Conservation (phyloP, 2,797 vertebrate species). For the Cygnus olor region DNA sequence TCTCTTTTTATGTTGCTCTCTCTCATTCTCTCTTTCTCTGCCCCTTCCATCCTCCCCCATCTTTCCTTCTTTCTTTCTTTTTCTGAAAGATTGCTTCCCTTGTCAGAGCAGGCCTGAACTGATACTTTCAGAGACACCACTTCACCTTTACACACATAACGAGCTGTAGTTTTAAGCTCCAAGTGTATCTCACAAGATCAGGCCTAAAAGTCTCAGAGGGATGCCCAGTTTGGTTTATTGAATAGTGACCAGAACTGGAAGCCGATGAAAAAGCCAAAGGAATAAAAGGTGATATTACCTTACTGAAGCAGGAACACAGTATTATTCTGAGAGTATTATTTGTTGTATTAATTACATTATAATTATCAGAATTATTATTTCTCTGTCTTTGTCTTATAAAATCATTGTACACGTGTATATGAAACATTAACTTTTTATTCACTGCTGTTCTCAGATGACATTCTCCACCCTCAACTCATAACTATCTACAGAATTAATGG, state of each 20-base stretch:
- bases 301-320: not conserved
- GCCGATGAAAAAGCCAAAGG: not conserved
- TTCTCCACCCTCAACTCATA: not conserved
- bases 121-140: not conserved
- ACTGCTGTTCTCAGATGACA: not conserved
- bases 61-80: not conserved
- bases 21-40: too few species aligned
- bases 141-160: not conserved
- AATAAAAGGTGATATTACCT: not conserved
- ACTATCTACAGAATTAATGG: not conserved
- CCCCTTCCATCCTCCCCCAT: too few species aligned
- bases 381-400: not conserved
- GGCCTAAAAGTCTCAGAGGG: not conserved
- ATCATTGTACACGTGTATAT: not conserved
- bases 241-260: not conserved
- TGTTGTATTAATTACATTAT: not conserved
- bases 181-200: not conserved
- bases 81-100: not conserved
- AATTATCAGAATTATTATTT: not conserved
- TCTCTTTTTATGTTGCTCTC: too few species aligned
- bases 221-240: not conserved
- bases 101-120: not conserved
- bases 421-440: not conserved
- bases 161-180: not conserved
- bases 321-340: not conserved